These are phyloP conservation scores for Magallana nippona DNA, from an alignment of 2,888 invertebrate genomes.

Conservation along the genomic window DNA sequence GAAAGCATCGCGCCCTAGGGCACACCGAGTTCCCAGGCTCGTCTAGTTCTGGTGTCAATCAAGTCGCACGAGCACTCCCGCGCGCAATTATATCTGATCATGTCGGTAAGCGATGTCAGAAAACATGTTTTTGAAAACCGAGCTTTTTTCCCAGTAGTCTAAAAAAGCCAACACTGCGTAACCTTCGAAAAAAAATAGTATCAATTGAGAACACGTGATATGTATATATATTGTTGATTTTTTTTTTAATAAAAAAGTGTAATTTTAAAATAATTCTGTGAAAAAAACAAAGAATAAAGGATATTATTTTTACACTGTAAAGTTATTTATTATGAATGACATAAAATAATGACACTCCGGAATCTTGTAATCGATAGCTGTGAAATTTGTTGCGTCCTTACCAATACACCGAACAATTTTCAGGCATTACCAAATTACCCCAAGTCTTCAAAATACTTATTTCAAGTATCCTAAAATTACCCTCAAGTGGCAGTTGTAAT, in stretches of 20 bases:
- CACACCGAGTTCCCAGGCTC: conserved; percentile 19
- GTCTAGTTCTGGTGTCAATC: conserved; percentile 6
- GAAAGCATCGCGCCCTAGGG: background rate
- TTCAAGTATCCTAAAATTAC: conserved; percentile 4
- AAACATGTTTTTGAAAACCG: background rate
- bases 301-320: too few species aligned
- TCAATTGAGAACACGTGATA: too few species aligned
- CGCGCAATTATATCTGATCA: conserved; percentile 22
- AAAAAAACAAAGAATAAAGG: too few species aligned
- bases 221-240: too few species aligned
- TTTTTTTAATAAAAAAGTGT: too few species aligned
- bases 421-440: background rate
- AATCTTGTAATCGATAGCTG: background rate
- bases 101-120: conserved; percentile 7
- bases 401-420: too few species aligned
- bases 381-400: background rate
- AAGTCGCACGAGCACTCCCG: conserved; percentile 16
- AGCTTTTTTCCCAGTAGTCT: conserved; percentile 5
- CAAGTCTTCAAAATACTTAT: background rate
- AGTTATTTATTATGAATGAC: too few species aligned
- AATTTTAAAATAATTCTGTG: too few species aligned
- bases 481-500: background rate
- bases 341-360: too few species aligned
- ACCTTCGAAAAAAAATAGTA: too few species aligned
- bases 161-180: background rate